phyloP scores from a whole-genome alignment of 2,888 invertebrate species.

The Oligia latruncula region DNA sequence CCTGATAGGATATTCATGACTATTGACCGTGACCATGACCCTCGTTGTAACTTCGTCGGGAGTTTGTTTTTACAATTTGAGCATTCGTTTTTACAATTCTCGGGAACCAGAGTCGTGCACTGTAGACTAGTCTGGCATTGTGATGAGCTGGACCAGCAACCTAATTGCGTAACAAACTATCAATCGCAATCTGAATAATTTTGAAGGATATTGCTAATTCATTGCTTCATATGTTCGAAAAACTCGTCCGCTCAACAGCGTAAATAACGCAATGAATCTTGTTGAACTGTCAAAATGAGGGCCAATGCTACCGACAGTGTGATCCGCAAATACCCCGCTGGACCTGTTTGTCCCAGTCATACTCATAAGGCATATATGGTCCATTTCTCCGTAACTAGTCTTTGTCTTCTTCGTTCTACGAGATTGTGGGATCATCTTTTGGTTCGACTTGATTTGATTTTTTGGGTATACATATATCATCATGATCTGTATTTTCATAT shows the following conservation, averaged over 20 bases:
- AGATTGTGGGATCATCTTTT: background rate
- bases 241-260: too few relatives aligned
- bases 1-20: slow-evolving; percentile 58
- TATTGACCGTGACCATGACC: slow-evolving; percentile 51
- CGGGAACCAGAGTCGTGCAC: background rate
- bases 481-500: background rate
- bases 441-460: background rate
- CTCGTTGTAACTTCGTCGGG: slow-evolving; percentile 5
- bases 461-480: background rate
- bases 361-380: background rate
- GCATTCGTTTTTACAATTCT: slow-evolving; percentile 5
- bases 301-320: too few relatives aligned
- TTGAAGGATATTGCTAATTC: too few relatives aligned
- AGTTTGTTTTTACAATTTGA: slow-evolving; percentile 24
- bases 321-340: too few relatives aligned
- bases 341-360: background rate
- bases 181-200: background rate
- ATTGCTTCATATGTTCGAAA: too few relatives aligned
- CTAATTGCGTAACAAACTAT: background rate
- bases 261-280: too few relatives aligned
- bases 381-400: background rate
- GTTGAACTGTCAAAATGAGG: too few relatives aligned
- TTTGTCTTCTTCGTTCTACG: too few relatives aligned
- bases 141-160: background rate
- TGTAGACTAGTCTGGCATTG: background rate